A percentile compares a stretch with the other conserved stretches of the same genome.
Conservation (phyloP, 2,113 vertebrate species). For the Sebastes fasciatus region DNA sequence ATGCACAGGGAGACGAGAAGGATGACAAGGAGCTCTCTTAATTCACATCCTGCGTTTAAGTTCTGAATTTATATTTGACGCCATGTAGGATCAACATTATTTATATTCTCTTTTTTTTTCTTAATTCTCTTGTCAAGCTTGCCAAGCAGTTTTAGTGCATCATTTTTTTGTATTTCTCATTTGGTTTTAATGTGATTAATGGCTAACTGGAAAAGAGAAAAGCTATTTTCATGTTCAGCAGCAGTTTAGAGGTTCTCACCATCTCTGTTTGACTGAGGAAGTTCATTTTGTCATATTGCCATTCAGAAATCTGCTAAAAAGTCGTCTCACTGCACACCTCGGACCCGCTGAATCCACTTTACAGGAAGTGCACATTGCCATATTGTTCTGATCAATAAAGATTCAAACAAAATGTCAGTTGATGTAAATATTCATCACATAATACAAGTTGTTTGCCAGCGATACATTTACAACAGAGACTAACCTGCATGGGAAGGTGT, state of each 20-base stretch:
- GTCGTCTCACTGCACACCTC: neutral
- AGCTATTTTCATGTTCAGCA: constrained; percentile 1
- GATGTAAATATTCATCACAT: constrained; percentile 5
- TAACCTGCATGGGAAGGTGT: neutral
- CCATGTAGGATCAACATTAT: constrained; percentile 16
- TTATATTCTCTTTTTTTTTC: constrained; percentile 33
- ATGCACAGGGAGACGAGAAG: constrained; percentile 28
- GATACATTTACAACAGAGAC: neutral
- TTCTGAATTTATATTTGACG: constrained; percentile 2
- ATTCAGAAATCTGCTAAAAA: constrained; percentile 13
- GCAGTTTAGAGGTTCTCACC: constrained; percentile 10
- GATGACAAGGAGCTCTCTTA: constrained; percentile 51
- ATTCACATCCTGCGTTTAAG: neutral
- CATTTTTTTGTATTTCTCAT: neutral
- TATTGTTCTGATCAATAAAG: constrained; percentile 56
- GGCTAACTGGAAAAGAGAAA: neutral
- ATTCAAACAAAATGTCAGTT: neutral
- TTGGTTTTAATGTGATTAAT: constrained; percentile 2
- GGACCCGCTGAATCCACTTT: neutral
- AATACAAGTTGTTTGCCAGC: neutral
- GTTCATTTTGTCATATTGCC: constrained; percentile 13
- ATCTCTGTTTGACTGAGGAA: neutral
- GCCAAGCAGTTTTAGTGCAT: constrained; percentile 27
- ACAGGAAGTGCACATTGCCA: neutral
- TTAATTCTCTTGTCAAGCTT: constrained; percentile 12